Base-by-base conservation (phyloP, 2,888 invertebrate species). In the Thumatha senex region DNA sequence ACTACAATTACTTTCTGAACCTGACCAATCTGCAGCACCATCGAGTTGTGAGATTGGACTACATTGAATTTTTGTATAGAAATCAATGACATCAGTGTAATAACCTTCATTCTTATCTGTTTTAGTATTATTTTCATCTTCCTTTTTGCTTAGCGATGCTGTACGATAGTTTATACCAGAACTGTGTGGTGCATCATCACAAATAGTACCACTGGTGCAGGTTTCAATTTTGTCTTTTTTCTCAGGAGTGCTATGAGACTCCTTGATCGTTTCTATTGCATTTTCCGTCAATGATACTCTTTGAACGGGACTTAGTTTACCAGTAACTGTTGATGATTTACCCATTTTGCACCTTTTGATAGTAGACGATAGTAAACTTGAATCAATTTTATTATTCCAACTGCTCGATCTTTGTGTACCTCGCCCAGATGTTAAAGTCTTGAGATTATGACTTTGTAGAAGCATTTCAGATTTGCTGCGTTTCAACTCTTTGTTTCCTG, bases 301-400 rank as follows among this genome's bases (percentile, higher is more conserved):
- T 67, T 89, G 91, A 7, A 89, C 76, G 34, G 91, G 89, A 57
- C 87, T 89, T 30, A 86, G 70, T 72, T 90, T 91, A 11, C 84
- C 89, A 44, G 89, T 89, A 1, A 81, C 80, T 31, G 88, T 87
- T 14, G 91, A 87, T 12, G 87, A 73, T 76, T 88, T 87, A 11
- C 86, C 85, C 65, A 94, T 89, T 84, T 96, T 96, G 46, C 96
- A 92, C 58, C 95, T 92, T 64, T 96, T 96, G 48, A 94, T 93
- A 7, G 93, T 93, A 7, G 94, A 93, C 2, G 94, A 92, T 11
- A 80, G 85, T 46, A 91, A 87, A 48, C 92, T 92, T 31, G 93
- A 92, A 65, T 95, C 95, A 48, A 95, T 86, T 84, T 95, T 95
- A 68, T 94, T 95, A 69, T 94, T 95, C 92, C 95, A 94, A 74